A percentile compares a stretch with the other conserved stretches of the same genome.
phyloP scores from a whole-genome alignment of 2,888 invertebrate genomes.

The Papilio elwesi region DNA sequence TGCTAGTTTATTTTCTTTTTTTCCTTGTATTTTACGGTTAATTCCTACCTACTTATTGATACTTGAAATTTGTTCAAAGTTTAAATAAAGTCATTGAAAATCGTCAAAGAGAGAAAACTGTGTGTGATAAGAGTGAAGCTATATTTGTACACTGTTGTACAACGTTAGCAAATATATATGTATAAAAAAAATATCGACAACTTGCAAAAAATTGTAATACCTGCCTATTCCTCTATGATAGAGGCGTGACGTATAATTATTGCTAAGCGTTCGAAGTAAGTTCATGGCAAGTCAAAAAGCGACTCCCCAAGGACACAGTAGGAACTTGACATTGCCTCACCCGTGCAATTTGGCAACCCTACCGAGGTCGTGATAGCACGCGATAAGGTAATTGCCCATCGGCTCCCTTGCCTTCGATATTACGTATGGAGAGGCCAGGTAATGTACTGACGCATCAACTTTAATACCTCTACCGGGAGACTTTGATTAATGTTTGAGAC shows the following conservation, averaged over 20 bases:
- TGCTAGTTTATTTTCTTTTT: not conserved
- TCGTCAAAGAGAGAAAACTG: too few relatives aligned
- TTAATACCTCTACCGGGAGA: conserved; percentile 4
- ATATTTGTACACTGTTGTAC: too few relatives aligned
- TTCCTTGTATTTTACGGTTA: too few relatives aligned
- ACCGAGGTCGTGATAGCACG: conserved; percentile 64
- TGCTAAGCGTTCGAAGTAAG: not conserved
- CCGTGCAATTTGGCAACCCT: conserved; percentile 46
- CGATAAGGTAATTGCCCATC: conserved; percentile 70
- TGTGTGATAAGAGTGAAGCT: too few relatives aligned
- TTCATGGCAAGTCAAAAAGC: conserved; percentile 6
- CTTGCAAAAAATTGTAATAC: too few relatives aligned
- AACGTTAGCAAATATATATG: too few relatives aligned
- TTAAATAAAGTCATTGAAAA: too few relatives aligned
- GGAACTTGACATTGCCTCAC: conserved; percentile 57
- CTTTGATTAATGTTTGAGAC: conserved; percentile 14
- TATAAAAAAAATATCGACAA: too few relatives aligned
- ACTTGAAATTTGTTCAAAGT: too few relatives aligned
- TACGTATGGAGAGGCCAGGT: conserved; percentile 7
- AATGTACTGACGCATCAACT: conserved; percentile 25
- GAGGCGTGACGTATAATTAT: too few relatives aligned
- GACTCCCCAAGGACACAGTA: conserved; percentile 43
- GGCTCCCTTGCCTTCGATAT: conserved; percentile 52
- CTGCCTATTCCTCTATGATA: too few relatives aligned
- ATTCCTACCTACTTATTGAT: too few relatives aligned